phyloP scores from a whole-genome alignment of 2,797 vertebrate genomes.

The Gymnodraco acuticeps region DNA sequence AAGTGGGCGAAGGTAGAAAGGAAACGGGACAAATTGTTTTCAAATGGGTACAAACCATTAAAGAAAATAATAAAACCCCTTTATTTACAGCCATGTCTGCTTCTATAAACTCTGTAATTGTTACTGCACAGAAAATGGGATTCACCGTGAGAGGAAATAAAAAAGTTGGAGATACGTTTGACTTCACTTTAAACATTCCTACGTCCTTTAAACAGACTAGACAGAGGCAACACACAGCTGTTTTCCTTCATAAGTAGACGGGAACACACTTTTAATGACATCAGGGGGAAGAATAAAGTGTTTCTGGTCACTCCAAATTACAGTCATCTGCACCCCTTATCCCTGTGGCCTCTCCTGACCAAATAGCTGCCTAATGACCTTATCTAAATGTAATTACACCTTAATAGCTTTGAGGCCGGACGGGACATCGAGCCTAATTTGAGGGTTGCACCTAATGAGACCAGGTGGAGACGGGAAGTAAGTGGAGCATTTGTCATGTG shows the following conservation, averaged over 20 bases:
- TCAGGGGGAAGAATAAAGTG: slow-evolving; percentile 43
- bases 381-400: slow-evolving; percentile 62
- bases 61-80: no score
- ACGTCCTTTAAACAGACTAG: background rate
- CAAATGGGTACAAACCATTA: no score
- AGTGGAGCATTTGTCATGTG: slow-evolving; percentile 7
- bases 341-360: slow-evolving; percentile 38
- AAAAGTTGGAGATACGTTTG: background rate
- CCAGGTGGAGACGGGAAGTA: slow-evolving; percentile 13
- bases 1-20: no score
- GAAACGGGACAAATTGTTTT: no score
- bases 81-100: background rate
- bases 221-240: background rate
- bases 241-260: slow-evolving; percentile 9
- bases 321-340: slow-evolving; percentile 39
- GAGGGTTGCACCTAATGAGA: slow-evolving; percentile 35
- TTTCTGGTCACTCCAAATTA: slow-evolving; percentile 63
- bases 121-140: background rate
- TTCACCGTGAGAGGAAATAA: background rate
- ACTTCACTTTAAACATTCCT: background rate
- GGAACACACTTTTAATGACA: slow-evolving; percentile 62
- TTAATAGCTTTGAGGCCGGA: slow-evolving; percentile 49
- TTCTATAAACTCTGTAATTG: background rate
- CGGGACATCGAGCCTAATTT: slow-evolving; percentile 38
- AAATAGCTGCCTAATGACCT: slow-evolving; percentile 64